Evolutionary conservation across 2,888 invertebrate species (phyloP).

Genomic region (Alloscopus bannaensis): DNA sequence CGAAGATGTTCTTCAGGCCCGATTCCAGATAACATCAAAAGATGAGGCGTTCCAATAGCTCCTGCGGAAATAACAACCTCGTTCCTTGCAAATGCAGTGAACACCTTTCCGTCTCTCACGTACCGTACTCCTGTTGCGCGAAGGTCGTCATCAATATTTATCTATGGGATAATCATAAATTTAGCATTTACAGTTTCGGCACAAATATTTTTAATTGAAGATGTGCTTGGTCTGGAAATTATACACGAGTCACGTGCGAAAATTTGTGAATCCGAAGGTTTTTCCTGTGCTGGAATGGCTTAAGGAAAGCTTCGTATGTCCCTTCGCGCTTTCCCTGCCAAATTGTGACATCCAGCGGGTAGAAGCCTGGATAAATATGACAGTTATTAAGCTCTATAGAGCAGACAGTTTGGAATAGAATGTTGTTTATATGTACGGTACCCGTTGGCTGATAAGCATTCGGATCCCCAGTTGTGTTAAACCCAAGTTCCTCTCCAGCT

Average conservation of each 20-base stretch:
- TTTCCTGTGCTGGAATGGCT: constrained; percentile 61
- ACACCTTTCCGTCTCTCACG: constrained; percentile 38
- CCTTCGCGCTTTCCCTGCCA: constrained; percentile 69
- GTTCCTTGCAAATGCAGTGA: constrained; percentile 31
- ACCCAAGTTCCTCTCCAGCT: constrained; percentile 62
- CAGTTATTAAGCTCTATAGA: too few species aligned
- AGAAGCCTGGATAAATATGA: constrained; percentile 69
- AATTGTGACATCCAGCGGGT: constrained; percentile 69
- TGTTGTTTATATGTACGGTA: background rate
- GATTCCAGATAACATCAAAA: constrained; percentile 47
- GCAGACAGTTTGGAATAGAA: background rate
- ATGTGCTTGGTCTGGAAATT: too few species aligned
- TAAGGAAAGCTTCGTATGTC: constrained; percentile 69
- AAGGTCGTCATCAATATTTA: constrained; percentile 37
- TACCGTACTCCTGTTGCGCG: constrained; percentile 46
- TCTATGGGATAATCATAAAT: constrained; percentile 17
- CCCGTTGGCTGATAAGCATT: constrained; percentile 40
- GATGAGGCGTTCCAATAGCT: constrained; percentile 46
- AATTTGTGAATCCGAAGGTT: constrained; percentile 70
- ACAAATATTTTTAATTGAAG: too few species aligned
- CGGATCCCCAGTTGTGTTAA: constrained; percentile 52
- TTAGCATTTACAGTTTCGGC: background rate
- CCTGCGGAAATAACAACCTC: constrained; percentile 44
- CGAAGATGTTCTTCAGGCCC: constrained; percentile 30
- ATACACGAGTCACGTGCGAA: constrained; percentile 48